Evolutionary conservation across 2,888 invertebrate genomes (phyloP).

Genomic region (Drosophila melanosoma): DNA sequence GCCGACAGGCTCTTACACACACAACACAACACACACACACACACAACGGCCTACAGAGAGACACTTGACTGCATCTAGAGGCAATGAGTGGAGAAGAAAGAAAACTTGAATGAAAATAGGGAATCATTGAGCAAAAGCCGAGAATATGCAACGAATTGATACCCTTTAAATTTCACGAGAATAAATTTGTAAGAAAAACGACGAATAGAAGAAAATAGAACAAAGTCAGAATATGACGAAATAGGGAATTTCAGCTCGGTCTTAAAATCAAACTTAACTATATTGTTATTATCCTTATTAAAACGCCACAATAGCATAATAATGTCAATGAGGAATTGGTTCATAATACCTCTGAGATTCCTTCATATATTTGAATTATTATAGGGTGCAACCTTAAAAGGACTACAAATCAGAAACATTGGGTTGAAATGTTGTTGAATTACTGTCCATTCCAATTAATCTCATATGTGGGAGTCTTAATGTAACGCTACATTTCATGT

Average conservation of each 20-base stretch:
- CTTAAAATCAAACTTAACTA: not conserved
- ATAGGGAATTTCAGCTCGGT: not conserved
- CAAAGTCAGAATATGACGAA: not conserved
- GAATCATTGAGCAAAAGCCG: constrained; percentile 1
- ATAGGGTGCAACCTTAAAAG: not conserved
- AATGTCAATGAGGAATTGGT: not conserved
- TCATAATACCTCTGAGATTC: not conserved
- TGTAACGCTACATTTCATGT: constrained; percentile 52
- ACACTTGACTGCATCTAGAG: constrained; percentile 6
- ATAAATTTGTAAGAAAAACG: not conserved
- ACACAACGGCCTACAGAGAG: not conserved
- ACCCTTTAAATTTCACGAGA: not conserved
- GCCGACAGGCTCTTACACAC: constrained; percentile 5
- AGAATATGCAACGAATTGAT: not conserved
- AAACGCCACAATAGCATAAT: not conserved
- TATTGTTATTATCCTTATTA: not conserved
- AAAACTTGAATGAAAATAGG: not conserved
- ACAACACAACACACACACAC: not conserved
- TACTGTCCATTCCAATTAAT: constrained; percentile 12
- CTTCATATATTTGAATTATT: not conserved
- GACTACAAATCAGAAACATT: constrained; percentile 38
- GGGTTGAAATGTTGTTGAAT: constrained; percentile 32
- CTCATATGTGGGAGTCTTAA: constrained; percentile 15
- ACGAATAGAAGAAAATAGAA: not conserved
- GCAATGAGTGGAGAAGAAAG: constrained; percentile 15